A percentile compares a stretch with the other conserved stretches of the same genome.
Evolutionary conservation across 2,797 vertebrate species (phyloP).

Genomic region (Bovichtus diacanthus): DNA sequence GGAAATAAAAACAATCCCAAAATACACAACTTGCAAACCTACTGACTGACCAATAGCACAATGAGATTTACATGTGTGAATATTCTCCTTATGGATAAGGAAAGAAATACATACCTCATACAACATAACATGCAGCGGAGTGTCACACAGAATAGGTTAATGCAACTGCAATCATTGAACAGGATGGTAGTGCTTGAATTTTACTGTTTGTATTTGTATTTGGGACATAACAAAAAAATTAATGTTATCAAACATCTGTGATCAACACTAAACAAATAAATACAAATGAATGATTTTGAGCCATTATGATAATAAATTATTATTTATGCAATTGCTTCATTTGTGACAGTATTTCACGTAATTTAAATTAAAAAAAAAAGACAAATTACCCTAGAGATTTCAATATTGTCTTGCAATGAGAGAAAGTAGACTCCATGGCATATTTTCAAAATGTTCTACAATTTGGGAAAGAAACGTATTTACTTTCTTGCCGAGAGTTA

Average conservation of each 20-base stretch:
- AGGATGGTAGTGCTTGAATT: slow-evolving; percentile 21
- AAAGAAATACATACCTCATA: slow-evolving; percentile 35
- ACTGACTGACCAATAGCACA: slow-evolving; percentile 40
- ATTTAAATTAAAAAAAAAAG: slow-evolving; percentile 1
- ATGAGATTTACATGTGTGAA: slow-evolving; percentile 8
- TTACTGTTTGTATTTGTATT: slow-evolving; percentile 29
- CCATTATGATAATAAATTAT: slow-evolving; percentile 16
- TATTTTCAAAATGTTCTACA: slow-evolving; percentile 27
- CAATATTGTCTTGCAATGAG: background rate
- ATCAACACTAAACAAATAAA: slow-evolving; percentile 45
- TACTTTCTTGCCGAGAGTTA: background rate
- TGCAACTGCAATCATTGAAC: slow-evolving; percentile 22
- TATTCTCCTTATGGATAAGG: background rate
- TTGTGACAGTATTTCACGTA: slow-evolving; percentile 5
- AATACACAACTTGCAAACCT: slow-evolving; percentile 61
- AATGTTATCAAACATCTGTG: slow-evolving; percentile 21
- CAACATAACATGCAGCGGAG: slow-evolving; percentile 53
- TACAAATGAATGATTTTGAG: slow-evolving; percentile 30
- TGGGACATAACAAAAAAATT: background rate
- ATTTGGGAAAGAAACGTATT: background rate
- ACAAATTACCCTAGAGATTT: background rate
- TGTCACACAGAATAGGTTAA: slow-evolving; percentile 27
- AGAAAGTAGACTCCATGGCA: background rate
- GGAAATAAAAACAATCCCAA: slow-evolving; percentile 37
- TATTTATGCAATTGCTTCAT: background rate